Evolutionary conservation across 37 sponge, comb jelly and placozoan species (phyloP), one percentile per base, ranked within the genome.

Genomic region (Mnemiopsis leidyi): DNA sequence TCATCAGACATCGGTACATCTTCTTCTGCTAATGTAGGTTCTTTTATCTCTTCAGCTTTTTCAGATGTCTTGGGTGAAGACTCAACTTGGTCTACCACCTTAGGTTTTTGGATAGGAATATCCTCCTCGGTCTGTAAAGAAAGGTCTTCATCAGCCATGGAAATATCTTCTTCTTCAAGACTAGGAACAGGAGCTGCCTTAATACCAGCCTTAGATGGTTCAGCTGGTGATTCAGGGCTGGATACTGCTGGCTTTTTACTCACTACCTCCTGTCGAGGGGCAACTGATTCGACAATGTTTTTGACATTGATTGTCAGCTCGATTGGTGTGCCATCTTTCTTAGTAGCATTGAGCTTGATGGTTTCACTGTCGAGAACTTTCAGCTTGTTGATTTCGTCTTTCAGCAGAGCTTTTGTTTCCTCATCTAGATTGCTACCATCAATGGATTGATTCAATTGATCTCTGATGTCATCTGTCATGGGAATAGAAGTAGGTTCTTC

Each of bases 291-390:
- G 82, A 35, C 32, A 2, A 85, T 85, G 35, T 85, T 35, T 3
- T 33, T 85, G 25, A 85, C 16, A 25, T 85, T 85, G 2, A 85
- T 85, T 2, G 90, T 85, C 29, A 85, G 90, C 61, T 85, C 90
- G 24, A 39, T 39, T 2, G 90, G 90, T 39, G 90, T 85, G 90
- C 90, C 90, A 40, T 85, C 90, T 1, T 23, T 13, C 48, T 85
- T 85, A 0, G 33, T 39, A 13, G 61, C 3, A 2, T 38, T 85
- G n/a, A 85, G 48, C 23, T 23, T 85, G 0, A 85, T 37, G 23
- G 40, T 23, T 2, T 85, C 61, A 0, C 90, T 61, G 23, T 85
- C 90, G 23, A 85, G 21, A 85, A 1, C 36, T 40, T 38, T 13
- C 2, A 85, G 90, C 5, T 85, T 85, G 28, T 34, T 32, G 1